Evolutionary conservation across 1,140 invertebrate genomes (phyloP), one percentile per base, ranked within the genome.

Genomic region (Bombus pascuorum): DNA sequence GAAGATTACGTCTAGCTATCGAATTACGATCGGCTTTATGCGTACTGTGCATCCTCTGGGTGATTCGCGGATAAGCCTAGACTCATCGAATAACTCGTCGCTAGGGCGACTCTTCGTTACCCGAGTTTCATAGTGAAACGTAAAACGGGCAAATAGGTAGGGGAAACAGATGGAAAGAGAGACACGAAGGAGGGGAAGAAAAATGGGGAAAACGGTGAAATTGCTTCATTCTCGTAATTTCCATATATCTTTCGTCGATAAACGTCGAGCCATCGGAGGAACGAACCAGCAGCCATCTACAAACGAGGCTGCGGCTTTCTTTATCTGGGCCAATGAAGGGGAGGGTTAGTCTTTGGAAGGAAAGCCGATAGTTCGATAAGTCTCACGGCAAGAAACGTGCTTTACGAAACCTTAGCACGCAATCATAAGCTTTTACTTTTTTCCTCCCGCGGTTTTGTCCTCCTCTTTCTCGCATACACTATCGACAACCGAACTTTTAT

Each of bases 291-390:
- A 85, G 42, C 77, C 66, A 65, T 85, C 81, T 83, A 87, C 85
- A 85, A 89, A 90, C 83, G 80, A 90, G 81, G 47, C 73, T 71
- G 59, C 65, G 71, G 81, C 73, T 81, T 89, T 84, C 80, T 90
- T 89, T 89, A 89, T 90, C 88, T 78, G 81, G 88, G 81, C 81
- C 88, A 89, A 87, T 82, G 89, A 90, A 90, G 89, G 85, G 85
- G 82, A 85, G 82, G 83, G 77, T 86, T 85, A 83, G 62, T 75
- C 72, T 88, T 88, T 65, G 73, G 74, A 86, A 59, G 74, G 68
- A 84, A 91, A 91, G 91, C 90, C 90, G 85, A 90, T 89, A 89
- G 90, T 90, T 87, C 83, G 87, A 90, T 90, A 87, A 89, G 86
- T 90, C 86, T 88, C 66, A 85, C 73, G 82, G 87, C 78, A 92